A percentile compares a stretch with the other conserved stretches of the same genome.
Evolutionary conservation across 2,113 vertebrate genomes (phyloP).

Genomic region (Phylloscopus trochiloides): DNA sequence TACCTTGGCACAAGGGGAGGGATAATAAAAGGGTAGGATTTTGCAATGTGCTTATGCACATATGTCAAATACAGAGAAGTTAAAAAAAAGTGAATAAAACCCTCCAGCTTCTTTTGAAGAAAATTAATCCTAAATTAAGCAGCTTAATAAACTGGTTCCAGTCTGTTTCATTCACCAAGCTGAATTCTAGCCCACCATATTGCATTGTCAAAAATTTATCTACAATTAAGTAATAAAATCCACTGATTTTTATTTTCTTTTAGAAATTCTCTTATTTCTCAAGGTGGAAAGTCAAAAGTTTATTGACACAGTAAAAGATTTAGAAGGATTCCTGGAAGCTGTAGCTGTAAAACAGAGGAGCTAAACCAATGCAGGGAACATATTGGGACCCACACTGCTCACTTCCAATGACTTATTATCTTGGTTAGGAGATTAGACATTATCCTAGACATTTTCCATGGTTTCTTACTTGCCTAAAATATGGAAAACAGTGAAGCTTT

Average conservation of each 20-base stretch:
- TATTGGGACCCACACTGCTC: neutral
- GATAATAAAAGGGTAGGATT: neutral
- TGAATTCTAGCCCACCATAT: neutral
- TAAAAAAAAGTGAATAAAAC: neutral
- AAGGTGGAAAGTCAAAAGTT: neutral
- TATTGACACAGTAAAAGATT: neutral
- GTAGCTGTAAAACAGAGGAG: neutral
- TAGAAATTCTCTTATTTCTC: neutral
- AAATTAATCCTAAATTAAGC: neutral
- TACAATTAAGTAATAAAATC: neutral
- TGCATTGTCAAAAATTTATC: neutral
- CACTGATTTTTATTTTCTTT: neutral
- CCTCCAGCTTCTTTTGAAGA: neutral
- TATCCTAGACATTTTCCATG: neutral
- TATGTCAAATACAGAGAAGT: neutral
- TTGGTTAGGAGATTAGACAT: neutral
- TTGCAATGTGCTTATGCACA: neutral
- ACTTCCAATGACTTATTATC: neutral
- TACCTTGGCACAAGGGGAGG: neutral
- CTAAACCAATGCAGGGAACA: neutral
- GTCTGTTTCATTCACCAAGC: neutral
- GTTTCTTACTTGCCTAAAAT: neutral
- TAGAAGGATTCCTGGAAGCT: neutral
- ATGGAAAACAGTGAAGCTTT: neutral
- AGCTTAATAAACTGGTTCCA: neutral